Evolutionary conservation across 2,797 vertebrate genomes (phyloP).

Genomic region (Epinephelus malabaricus): DNA sequence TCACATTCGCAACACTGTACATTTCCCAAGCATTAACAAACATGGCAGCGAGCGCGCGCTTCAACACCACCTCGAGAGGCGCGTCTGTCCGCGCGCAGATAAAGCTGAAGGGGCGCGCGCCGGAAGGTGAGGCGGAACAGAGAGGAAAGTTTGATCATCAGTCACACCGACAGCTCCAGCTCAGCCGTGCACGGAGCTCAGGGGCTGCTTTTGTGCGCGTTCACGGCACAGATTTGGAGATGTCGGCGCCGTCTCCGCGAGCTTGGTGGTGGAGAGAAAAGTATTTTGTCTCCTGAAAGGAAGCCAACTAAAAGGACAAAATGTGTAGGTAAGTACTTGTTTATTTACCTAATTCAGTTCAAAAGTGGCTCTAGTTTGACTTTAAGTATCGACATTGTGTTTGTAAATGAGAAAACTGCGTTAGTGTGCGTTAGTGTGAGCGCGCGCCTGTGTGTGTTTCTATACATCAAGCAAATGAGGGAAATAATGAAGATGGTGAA

Average conservation of each 20-base stretch:
- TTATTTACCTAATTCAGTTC: neutral
- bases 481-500: neutral
- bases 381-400: neutral
- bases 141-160: slow-evolving; percentile 10
- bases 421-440: neutral
- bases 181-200: neutral
- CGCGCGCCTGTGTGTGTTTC: neutral
- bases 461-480: neutral
- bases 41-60: slow-evolving; percentile 14
- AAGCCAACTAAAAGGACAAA: slow-evolving; percentile 55
- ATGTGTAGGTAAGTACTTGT: slow-evolving; percentile 74
- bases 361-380: neutral
- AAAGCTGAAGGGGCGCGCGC: neutral
- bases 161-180: slow-evolving; percentile 14
- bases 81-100: neutral
- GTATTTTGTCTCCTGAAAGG: slow-evolving; percentile 46
- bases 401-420: neutral
- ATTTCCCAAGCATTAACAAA: neutral
- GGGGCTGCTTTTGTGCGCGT: slow-evolving; percentile 65
- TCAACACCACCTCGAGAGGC: accelerated
- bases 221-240: slow-evolving; percentile 75
- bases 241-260: slow-evolving; percentile 83
- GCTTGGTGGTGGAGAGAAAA: slow-evolving; percentile 42
- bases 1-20: neutral
- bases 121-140: neutral